Evolutionary conservation across 2,888 invertebrate species (phyloP).

Genomic region (Agrilus mali): DNA sequence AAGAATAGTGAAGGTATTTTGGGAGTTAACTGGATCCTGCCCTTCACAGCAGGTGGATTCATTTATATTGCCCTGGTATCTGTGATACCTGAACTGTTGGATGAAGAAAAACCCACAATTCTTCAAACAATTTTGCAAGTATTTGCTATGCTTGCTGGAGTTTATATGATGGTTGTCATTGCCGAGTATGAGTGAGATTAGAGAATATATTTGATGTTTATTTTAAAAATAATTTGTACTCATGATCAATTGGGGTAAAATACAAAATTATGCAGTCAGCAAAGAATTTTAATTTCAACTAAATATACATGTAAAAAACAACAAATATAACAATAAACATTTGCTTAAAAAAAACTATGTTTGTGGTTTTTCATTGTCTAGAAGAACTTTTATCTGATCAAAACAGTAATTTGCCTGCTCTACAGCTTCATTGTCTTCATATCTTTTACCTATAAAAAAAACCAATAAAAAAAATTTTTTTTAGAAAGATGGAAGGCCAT

Average conservation of each 20-base stretch:
- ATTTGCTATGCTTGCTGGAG: constrained; percentile 73
- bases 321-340: constrained; percentile 18
- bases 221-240: background rate
- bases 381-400: constrained; percentile 48
- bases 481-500: background rate
- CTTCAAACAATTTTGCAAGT: constrained; percentile 88
- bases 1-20: constrained; percentile 58
- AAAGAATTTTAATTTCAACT: constrained; percentile 2
- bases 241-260: background rate
- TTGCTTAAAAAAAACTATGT: no score
- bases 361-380: background rate
- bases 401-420: constrained; percentile 68
- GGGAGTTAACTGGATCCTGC: constrained; percentile 80
- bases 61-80: constrained; percentile 99
- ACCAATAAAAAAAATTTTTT: constrained; percentile 12
- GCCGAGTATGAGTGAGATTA: constrained; percentile 56
- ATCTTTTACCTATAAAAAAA: constrained; percentile 40
- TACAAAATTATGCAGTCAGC: background rate
- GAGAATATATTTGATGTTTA: background rate
- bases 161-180: constrained; percentile 92
- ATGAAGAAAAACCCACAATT: constrained; percentile 63
- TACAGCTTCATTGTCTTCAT: constrained; percentile 52
- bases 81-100: constrained; percentile 92
- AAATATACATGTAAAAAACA: background rate
- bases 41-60: constrained; percentile 98